Evolutionary conservation across 2,888 invertebrate species (phyloP).

Genomic region (Dimorphilus gyrociliatus): DNA sequence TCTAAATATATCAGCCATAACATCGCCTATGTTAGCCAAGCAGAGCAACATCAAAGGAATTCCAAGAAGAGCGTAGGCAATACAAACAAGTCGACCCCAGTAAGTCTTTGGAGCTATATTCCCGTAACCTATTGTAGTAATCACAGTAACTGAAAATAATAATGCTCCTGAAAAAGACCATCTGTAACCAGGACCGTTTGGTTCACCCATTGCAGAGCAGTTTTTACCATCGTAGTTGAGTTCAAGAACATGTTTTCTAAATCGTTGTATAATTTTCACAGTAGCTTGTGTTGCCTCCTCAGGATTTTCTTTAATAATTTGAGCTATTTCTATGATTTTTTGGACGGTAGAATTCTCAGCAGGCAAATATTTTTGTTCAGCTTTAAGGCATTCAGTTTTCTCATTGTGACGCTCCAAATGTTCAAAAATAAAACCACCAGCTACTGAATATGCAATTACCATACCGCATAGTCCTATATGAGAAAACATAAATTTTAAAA

Average conservation of each 20-base stretch:
- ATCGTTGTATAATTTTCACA: slow-evolving; percentile 7
- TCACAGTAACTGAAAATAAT: slow-evolving; percentile 34
- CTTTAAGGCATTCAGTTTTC: slow-evolving; percentile 25
- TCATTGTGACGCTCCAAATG: slow-evolving; percentile 36
- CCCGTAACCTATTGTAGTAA: slow-evolving; percentile 37
- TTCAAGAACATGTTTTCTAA: slow-evolving; percentile 24
- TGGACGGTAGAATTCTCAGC: slow-evolving; percentile 17
- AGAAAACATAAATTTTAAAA: slow-evolving; percentile 32
- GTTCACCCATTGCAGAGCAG: slow-evolving; percentile 21
- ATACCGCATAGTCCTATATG: slow-evolving; percentile 33
- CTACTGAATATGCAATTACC: slow-evolving; percentile 31
- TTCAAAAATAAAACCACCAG: slow-evolving; percentile 36
- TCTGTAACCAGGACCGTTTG: slow-evolving; percentile 22
- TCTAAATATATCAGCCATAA: slow-evolving; percentile 41
- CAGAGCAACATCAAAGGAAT: slow-evolving; percentile 42
- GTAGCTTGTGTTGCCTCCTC: too few species aligned
- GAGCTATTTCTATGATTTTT: slow-evolving; percentile 7
- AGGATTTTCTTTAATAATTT: slow-evolving; percentile 15
- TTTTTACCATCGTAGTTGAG: slow-evolving; percentile 30
- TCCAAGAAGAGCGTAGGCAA: slow-evolving; percentile 38
- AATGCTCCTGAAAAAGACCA: slow-evolving; percentile 34
- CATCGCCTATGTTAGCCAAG: slow-evolving; percentile 42
- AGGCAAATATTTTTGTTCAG: slow-evolving; percentile 19
- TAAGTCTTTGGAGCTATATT: slow-evolving; percentile 35
- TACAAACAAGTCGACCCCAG: slow-evolving; percentile 36